A percentile compares a stretch with the other conserved stretches of the same genome.
Evolutionary conservation across 1,140 invertebrate genomes (phyloP).

Genomic region (Papilio machaon): DNA sequence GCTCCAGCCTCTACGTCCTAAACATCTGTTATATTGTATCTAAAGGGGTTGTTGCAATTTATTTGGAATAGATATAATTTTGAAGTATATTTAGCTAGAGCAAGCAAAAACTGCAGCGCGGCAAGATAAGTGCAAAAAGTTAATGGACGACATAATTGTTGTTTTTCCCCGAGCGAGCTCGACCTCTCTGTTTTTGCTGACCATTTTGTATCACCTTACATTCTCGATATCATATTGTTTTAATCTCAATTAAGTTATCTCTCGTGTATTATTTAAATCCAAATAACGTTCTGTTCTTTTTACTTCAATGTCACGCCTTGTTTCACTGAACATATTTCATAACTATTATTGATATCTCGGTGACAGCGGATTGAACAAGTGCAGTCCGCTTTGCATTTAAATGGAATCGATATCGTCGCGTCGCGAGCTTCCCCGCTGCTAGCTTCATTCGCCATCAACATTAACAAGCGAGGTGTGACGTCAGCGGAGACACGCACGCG

Average conservation of each 20-base stretch:
- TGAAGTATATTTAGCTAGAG: constrained; percentile 28
- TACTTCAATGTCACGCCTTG: neutral
- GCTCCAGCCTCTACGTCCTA: neutral
- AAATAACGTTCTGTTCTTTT: neutral
- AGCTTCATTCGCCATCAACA: neutral
- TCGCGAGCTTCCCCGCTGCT: neutral
- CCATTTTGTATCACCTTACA: constrained; percentile 15
- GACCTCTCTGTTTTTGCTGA: constrained; percentile 41
- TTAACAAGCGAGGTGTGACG: neutral
- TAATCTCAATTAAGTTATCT: neutral
- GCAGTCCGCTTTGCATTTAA: neutral
- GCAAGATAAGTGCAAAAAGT: constrained; percentile 42
- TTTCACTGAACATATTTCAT: neutral
- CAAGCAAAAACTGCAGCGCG: constrained; percentile 17
- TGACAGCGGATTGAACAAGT: too few species aligned
- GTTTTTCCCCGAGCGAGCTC: constrained; percentile 36
- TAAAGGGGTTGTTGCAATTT: neutral
- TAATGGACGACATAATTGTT: constrained; percentile 44
- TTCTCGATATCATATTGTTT: neutral
- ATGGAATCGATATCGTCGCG: neutral
- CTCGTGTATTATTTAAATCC: neutral
- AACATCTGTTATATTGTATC: neutral
- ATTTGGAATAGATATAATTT: neutral
- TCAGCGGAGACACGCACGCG: neutral
- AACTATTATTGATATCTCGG: neutral